Evolutionary conservation across 2,888 invertebrate species (phyloP), one percentile per base, ranked within the genome.

Genomic region (Antheraea assamensis): DNA sequence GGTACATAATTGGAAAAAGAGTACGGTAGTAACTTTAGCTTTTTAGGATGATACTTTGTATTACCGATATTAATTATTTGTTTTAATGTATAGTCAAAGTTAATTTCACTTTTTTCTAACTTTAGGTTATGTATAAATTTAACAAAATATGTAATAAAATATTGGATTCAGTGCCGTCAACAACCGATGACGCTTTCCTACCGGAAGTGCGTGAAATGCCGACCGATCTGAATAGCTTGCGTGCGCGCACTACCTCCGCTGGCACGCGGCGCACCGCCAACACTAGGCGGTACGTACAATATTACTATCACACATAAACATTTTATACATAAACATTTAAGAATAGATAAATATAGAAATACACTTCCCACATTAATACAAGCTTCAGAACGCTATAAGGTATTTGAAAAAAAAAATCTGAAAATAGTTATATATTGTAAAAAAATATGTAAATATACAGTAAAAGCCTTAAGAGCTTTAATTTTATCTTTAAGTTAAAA

Each of bases 241-340:
- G 93, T 27, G 90, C 94, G 3, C 88, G 93, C 71, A 93, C 94
- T 24, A 92, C 88, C 1, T 92, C 94, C 1, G 92, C 91, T 2
- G 93, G 92, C 15, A 94, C 94, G 0, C 83, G 94, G n/a, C 87
- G 92, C n/a, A 94, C 93, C 15, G 92, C 94, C 10, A 94, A 94
- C 81, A 82, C 94, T 0, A 90, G 94, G 81, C 87, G 94, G 94
- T 94, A 90, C 78, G 85, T 73, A 24, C 35, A 31, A 55, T 27
- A 55, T 2, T 42, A 42, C 30, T 58, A 70, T 13, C 27, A 70
- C n/a, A n/a, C n/a, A n/a, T n/a, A n/a, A n/a, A n/a, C n/a, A n/a
- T n/a, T n/a, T 52, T 27, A 73, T 35, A 35, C 7, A 52, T 70
- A 70, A 35, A 58, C 30, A 74, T 21, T 68, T 49, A 71, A 19